These are phyloP conservation scores for Astropecten irregularis DNA, from an alignment of 53 echinoderm and acorn worm genomes.

Conservation along the genomic window DNA sequence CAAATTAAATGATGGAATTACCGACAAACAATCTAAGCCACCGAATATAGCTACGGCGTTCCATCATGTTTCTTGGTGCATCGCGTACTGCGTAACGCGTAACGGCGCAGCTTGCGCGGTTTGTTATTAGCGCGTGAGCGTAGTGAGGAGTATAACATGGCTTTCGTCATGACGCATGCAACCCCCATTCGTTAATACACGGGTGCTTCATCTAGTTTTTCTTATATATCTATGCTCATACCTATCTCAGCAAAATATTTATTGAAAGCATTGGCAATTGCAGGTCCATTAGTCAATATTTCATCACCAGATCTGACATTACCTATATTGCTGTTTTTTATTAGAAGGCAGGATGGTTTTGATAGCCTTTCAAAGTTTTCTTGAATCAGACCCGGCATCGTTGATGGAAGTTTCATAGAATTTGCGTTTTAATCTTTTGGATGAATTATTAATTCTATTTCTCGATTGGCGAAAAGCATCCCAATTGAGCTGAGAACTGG, in stretches of 20 bases:
- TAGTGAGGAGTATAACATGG: too few species aligned
- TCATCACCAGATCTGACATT: slow-evolving; percentile 22
- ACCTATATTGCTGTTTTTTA: neutral
- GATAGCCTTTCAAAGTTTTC: slow-evolving; percentile 10
- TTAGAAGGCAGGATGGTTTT: slow-evolving; percentile 17
- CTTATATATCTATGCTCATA: too few species aligned
- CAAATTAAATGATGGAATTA: too few species aligned
- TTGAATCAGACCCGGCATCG: slow-evolving; percentile 18
- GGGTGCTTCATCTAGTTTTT: too few species aligned
- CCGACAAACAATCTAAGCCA: too few species aligned
- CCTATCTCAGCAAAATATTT: slow-evolving; percentile 6
- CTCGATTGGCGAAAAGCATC: neutral
- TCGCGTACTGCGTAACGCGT: too few species aligned
- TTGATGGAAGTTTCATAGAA: slow-evolving; percentile 22
- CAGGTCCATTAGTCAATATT: slow-evolving; percentile 14
- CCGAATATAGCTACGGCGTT: too few species aligned
- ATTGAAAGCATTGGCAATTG: slow-evolving; percentile 28
- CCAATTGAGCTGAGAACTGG: slow-evolving; percentile 7
- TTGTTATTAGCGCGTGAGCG: too few species aligned
- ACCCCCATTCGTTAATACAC: too few species aligned
- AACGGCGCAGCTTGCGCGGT: too few species aligned
- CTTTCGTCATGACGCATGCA: too few species aligned
- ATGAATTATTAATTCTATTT: slow-evolving; percentile 3
- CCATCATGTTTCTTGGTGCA: too few species aligned
- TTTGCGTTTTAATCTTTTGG: slow-evolving; percentile 33